Percentiles rank a stretch among this genome's conserved stretches.
phyloP scores from a whole-genome alignment of 1,140 invertebrate species.

The Rhopalosiphum padi region DNA sequence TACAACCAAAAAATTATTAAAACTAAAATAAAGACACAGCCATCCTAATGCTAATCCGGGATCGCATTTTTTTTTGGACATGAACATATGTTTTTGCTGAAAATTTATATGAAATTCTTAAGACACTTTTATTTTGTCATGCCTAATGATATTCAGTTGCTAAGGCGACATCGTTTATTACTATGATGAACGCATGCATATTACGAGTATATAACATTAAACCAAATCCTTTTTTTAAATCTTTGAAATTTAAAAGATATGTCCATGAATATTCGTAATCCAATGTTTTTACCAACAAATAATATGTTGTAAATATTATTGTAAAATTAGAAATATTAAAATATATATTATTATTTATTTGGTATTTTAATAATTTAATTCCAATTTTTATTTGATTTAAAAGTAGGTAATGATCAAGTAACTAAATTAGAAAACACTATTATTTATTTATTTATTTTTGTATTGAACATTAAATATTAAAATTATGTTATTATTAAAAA shows the following conservation, averaged over 20 bases:
- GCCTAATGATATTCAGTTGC: background rate
- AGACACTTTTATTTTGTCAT: background rate
- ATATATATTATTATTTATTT: background rate
- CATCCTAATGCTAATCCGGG: fast-evolving
- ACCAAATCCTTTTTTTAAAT: background rate
- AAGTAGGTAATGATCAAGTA: background rate
- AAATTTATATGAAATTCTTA: background rate
- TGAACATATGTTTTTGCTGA: background rate
- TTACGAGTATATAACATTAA: background rate
- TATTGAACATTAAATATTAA: background rate
- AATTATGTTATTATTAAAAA: background rate
- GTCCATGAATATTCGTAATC: background rate
- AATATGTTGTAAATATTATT: background rate
- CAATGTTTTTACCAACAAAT: background rate
- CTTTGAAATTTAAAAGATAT: background rate
- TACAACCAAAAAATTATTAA: background rate
- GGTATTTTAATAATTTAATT: background rate
- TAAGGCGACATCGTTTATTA: background rate
- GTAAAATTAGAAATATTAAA: background rate
- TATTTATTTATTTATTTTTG: too few relatives aligned
- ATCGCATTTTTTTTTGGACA: too few relatives aligned
- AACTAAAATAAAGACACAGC: background rate
- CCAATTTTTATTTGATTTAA: too few relatives aligned
- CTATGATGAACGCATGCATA: background rate
- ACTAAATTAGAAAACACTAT: background rate